Evolutionary conservation across 2,888 invertebrate species (phyloP).

Genomic region (Pristionchus entomophagus): DNA sequence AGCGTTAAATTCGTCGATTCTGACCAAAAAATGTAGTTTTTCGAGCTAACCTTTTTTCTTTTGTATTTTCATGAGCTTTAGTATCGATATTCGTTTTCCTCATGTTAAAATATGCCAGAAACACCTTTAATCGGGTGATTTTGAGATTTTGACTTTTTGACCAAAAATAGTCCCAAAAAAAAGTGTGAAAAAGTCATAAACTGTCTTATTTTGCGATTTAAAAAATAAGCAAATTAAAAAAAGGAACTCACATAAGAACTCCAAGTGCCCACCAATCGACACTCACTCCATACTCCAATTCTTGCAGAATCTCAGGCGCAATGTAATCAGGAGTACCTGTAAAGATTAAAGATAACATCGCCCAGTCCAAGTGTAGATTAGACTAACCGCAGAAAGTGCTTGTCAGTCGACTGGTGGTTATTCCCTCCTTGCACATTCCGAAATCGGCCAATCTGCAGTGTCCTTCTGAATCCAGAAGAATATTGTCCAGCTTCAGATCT

Average conservation of each 20-base stretch:
- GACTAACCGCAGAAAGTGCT: constrained; percentile 97
- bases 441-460: constrained; percentile 79
- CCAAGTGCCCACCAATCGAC: constrained; percentile 92
- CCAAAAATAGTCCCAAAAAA: no score
- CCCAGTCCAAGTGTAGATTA: not conserved
- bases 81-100: no score
- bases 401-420: constrained; percentile 89
- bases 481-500: constrained; percentile 98
- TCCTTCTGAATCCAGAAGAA: constrained; percentile 87
- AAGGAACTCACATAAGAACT: constrained; percentile 81
- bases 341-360: constrained; percentile 29
- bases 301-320: constrained; percentile 92
- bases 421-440: constrained; percentile 98
- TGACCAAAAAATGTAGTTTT: no score
- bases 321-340: constrained; percentile 87
- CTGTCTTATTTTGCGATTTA: no score
- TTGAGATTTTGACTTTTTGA: no score
- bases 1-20: no score
- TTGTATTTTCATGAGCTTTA: no score
- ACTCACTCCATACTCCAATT: constrained; percentile 84
- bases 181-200: no score
- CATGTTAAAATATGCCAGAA: no score
- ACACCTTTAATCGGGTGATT: no score
- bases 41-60: no score
- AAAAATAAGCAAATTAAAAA: no score